Evolutionary conservation across 2,888 invertebrate genomes (phyloP).

Genomic region (Spisula subtruncata): DNA sequence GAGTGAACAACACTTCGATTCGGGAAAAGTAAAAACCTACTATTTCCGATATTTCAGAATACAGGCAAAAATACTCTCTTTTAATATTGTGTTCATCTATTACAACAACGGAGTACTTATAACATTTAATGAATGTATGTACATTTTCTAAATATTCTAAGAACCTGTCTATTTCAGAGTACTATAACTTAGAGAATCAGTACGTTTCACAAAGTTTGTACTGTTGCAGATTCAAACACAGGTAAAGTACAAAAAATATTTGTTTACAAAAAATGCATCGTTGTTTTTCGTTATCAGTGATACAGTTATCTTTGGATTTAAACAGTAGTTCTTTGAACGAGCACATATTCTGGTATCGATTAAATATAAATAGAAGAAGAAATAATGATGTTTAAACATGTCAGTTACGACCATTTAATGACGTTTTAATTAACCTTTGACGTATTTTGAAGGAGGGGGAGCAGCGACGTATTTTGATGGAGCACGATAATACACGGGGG

Average conservation of each 20-base stretch:
- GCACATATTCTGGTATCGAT: not conserved
- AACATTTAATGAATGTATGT: too few relatives aligned
- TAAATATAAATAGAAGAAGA: not conserved
- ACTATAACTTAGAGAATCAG: not conserved
- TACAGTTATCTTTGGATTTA: not conserved
- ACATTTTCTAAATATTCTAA: too few relatives aligned
- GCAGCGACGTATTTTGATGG: slow-evolving; percentile 11
- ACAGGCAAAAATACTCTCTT: too few relatives aligned
- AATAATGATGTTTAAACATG: not conserved
- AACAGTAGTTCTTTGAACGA: not conserved
- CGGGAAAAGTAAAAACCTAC: too few relatives aligned
- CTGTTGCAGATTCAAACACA: not conserved
- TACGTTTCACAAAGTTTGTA: not conserved
- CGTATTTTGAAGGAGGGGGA: not conserved
- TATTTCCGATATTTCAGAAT: too few relatives aligned
- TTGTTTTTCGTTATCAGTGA: not conserved
- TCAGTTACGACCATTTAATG: not conserved
- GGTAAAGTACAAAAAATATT: too few relatives aligned
- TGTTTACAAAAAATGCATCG: not conserved
- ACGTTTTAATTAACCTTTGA: not conserved
- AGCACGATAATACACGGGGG: slow-evolving; percentile 12
- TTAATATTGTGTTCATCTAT: too few relatives aligned
- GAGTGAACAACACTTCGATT: too few relatives aligned
- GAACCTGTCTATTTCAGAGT: not conserved
- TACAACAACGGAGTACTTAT: too few relatives aligned